phyloP scores from a whole-genome alignment of 2,113 vertebrate species.

The Dipodomys merriami region DNA sequence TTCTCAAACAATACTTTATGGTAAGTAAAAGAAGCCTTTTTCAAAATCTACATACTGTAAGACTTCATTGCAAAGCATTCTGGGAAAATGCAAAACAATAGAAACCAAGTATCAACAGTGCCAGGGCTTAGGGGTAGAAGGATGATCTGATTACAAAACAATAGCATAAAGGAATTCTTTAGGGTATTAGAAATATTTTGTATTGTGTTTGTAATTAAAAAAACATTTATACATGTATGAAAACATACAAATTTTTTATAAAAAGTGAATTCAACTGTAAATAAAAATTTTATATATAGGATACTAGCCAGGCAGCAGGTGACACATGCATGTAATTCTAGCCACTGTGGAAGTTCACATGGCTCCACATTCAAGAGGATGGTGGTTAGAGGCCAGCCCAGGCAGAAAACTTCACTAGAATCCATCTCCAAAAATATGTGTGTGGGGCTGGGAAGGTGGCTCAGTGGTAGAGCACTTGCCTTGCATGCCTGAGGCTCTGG shows the following conservation, averaged over 20 bases:
- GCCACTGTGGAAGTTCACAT: no score
- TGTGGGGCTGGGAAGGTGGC: no score
- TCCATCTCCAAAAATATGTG: no score
- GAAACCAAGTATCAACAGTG: not conserved
- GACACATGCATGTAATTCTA: no score
- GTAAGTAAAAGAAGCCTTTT: not conserved
- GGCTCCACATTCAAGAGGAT: no score
- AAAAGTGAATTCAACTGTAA: no score
- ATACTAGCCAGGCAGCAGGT: no score
- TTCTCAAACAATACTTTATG: not conserved
- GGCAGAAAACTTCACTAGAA: no score
- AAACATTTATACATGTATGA: not conserved
- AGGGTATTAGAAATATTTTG: not conserved
- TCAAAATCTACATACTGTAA: not conserved
- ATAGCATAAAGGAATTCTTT: not conserved
- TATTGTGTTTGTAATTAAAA: not conserved
- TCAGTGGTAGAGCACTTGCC: no score
- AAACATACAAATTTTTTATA: not conserved
- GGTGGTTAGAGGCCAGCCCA: no score
- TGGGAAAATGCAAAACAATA: constrained; percentile 1
- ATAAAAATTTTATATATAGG: no score
- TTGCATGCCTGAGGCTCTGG: no score
- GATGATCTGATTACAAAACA: not conserved
- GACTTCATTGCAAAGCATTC: not conserved
- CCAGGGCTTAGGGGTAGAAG: not conserved